Conservation (phyloP, 2,113 vertebrate genomes). For the Tupaia tana region DNA sequence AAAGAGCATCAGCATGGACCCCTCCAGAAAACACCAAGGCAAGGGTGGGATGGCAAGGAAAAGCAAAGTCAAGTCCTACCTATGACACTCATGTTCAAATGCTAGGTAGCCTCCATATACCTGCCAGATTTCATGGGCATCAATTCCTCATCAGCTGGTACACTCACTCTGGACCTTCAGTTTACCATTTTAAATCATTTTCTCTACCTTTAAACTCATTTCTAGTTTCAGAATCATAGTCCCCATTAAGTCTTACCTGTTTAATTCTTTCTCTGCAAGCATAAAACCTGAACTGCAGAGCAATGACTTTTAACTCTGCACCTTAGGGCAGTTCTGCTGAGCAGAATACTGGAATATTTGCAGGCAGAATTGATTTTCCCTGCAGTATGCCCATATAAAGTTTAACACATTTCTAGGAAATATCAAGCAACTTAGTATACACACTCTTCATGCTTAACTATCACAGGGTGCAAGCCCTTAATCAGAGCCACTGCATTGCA, state of each 20-base stretch:
- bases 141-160: neutral
- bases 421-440: neutral
- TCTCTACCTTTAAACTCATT: neutral
- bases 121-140: rapidly evolving
- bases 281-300: neutral
- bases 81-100: rapidly evolving
- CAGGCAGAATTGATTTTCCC: neutral
- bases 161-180: neutral
- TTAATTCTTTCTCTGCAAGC: neutral
- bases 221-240: neutral
- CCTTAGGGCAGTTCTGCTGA: neutral
- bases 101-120: rapidly evolving
- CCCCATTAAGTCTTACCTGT: neutral
- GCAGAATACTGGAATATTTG: neutral
- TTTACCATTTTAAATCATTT: neutral
- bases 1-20: neutral
- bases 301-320: neutral
- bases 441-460: neutral
- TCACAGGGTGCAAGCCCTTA: neutral
- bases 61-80: neutral
- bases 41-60: neutral
- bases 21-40: neutral
- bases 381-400: neutral
- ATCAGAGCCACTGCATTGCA: neutral
- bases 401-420: neutral